Evolutionary conservation across 1,140 invertebrate genomes (phyloP).

Genomic region (Maconellicoccus hirsutus): DNA sequence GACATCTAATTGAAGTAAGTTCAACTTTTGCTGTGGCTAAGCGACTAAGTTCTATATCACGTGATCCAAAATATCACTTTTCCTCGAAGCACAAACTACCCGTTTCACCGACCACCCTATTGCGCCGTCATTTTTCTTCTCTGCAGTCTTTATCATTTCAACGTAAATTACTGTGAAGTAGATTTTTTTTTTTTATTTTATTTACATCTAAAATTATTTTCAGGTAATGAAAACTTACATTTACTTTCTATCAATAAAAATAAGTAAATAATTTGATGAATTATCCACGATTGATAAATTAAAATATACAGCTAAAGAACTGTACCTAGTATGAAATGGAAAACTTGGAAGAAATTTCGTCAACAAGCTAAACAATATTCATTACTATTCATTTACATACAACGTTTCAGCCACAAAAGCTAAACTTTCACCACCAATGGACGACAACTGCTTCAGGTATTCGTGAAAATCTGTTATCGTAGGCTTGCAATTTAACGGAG

Average conservation of each 20-base stretch:
- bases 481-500: too few species aligned
- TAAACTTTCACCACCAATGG: too few species aligned
- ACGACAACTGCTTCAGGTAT: too few species aligned
- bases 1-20: constrained; percentile 19
- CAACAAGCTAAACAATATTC: too few species aligned
- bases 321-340: too few species aligned
- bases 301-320: too few species aligned
- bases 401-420: too few species aligned
- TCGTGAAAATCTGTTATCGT: too few species aligned
- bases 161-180: neutral
- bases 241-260: neutral
- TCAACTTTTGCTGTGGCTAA: constrained; percentile 16
- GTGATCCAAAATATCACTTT: constrained; percentile 10
- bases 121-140: constrained; percentile 22
- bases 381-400: too few species aligned
- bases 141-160: constrained; percentile 17
- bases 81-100: neutral
- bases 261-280: too few species aligned
- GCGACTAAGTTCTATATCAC: constrained; percentile 18
- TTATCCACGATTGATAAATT: too few species aligned
- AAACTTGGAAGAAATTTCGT: too few species aligned
- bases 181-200: neutral
- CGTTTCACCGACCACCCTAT: constrained; percentile 12
- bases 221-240: constrained; percentile 1
- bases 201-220: neutral